phyloP scores from a whole-genome alignment of 2,888 invertebrate species.

The Lasioglossum morio region DNA sequence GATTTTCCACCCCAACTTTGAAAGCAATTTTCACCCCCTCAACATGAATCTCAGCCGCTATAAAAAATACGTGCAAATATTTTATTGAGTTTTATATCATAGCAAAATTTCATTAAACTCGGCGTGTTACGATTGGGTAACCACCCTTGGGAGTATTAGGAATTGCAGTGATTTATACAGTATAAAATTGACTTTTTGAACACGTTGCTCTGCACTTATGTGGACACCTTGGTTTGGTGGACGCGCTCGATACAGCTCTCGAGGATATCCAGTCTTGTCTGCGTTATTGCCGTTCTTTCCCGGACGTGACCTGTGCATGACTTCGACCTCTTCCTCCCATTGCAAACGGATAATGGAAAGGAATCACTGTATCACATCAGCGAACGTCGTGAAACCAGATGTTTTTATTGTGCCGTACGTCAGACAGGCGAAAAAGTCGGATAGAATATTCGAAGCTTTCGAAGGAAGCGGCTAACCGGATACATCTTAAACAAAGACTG shows the following conservation, averaged over 20 bases:
- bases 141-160: too few species aligned
- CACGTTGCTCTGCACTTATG: not conserved
- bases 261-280: not conserved
- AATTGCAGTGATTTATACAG: not conserved
- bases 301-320: not conserved
- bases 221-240: not conserved
- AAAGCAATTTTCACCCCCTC: too few species aligned
- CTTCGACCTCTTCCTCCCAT: not conserved
- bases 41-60: too few species aligned
- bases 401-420: not conserved
- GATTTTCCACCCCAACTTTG: too few species aligned
- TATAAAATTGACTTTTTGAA: not conserved
- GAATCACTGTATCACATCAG: not conserved
- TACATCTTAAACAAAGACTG: not conserved
- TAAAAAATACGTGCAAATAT: too few species aligned
- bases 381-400: not conserved
- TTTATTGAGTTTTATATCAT: too few species aligned
- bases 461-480: not conserved
- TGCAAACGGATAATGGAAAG: not conserved
- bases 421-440: conserved; percentile 2
- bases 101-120: too few species aligned
- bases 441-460: not conserved
- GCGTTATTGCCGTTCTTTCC: not conserved
- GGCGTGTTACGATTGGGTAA: too few species aligned
- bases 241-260: not conserved